Evolutionary conservation across 2,113 vertebrate genomes (phyloP).

Genomic region (Larimichthys polyactis): DNA sequence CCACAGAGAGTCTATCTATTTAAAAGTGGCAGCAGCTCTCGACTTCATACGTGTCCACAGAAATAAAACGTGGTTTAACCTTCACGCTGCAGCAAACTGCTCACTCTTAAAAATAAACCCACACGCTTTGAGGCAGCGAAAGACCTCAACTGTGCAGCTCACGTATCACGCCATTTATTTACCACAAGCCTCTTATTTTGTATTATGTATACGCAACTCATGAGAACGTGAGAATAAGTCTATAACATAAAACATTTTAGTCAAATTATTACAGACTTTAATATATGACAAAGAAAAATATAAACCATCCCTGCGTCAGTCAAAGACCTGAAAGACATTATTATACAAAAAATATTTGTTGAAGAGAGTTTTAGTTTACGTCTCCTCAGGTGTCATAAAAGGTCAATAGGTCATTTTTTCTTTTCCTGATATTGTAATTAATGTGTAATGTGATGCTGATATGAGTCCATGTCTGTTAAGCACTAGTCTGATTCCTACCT

Average conservation of each 20-base stretch:
- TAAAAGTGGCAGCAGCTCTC: background rate
- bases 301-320: background rate
- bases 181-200: background rate
- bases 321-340: background rate
- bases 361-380: no score
- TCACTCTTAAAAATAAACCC: background rate
- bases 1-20: background rate
- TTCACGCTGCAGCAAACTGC: background rate
- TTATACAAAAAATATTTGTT: no score
- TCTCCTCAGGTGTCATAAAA: no score
- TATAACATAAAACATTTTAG: no score
- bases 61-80: background rate
- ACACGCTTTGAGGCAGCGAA: background rate
- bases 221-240: no score
- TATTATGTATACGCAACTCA: no score
- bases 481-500: background rate
- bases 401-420: no score
- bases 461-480: no score
- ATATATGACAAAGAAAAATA: no score
- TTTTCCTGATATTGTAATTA: no score
- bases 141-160: background rate
- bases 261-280: no score
- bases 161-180: background rate
- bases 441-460: no score
- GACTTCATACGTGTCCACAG: background rate